Evolutionary conservation across 2,888 invertebrate genomes (phyloP).

Genomic region (Dicyrtoma fusca): DNA sequence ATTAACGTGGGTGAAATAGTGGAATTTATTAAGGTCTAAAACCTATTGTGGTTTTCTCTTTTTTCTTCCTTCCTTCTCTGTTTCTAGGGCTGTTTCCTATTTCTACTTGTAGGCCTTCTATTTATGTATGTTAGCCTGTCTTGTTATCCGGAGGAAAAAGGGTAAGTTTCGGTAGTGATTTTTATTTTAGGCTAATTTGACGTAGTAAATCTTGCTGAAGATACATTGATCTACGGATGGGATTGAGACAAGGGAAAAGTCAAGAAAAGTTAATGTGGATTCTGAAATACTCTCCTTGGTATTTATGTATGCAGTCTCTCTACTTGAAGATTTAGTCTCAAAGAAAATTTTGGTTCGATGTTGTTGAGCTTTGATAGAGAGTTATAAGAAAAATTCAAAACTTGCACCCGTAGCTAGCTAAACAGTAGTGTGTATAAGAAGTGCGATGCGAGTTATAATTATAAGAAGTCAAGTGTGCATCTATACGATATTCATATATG

Average conservation of each 20-base stretch:
- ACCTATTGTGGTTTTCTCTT: too few relatives aligned
- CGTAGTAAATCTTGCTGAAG: constrained; percentile 10
- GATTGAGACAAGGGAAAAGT: background rate
- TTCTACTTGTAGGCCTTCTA: too few relatives aligned
- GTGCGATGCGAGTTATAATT: background rate
- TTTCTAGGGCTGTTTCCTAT: too few relatives aligned
- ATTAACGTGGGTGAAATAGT: too few relatives aligned
- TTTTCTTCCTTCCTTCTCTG: too few relatives aligned
- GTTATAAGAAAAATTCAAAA: constrained; percentile 11
- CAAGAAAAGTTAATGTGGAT: background rate
- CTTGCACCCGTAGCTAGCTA: too few relatives aligned
- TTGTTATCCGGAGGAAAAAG: background rate
- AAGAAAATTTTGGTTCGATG: constrained; percentile 7
- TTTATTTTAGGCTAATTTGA: constrained; percentile 3
- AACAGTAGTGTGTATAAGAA: background rate
- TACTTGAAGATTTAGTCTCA: constrained; percentile 4
- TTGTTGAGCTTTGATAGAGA: constrained; percentile 15
- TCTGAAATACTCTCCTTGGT: background rate
- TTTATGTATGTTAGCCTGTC: too few relatives aligned
- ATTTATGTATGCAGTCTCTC: background rate
- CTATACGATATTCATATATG: background rate
- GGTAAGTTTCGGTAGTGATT: background rate
- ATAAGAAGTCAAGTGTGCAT: background rate
- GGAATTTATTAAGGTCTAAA: too few relatives aligned
- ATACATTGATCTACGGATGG: constrained; percentile 8